Base-by-base conservation (phyloP, 2,888 invertebrate genomes). In the Dynastes maya region DNA sequence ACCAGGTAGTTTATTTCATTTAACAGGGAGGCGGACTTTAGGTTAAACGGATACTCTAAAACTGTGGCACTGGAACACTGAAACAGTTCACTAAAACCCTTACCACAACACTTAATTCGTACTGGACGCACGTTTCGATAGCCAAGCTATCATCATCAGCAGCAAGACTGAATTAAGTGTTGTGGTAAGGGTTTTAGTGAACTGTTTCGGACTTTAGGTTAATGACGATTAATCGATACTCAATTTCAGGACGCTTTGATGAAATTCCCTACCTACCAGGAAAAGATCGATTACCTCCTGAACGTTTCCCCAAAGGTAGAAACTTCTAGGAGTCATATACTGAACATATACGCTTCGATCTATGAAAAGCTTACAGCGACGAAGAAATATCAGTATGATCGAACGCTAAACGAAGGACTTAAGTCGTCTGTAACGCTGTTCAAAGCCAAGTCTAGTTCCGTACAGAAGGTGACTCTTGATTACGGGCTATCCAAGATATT, bases 401-500 rank as follows among this genome's bases (percentile, higher is more conserved):
- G 22, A 6, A 22, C 22, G 16, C 2, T 55, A 11, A 71, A 63
- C 55, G 71, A 55, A 2, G 82, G 80, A 37, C 84, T 94, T 0
- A 90, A 90, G 80, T 90, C 93, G 0, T 90, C 92, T 0, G 90
- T 94, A 2, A 89, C 90, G 1, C 89, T 95, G 22, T 85, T 95
- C 1, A 91, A 93, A 80, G 94, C 95, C 0, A 91, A 91, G n/a
- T 8, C 40, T 5, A 6, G 40, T 9, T 11, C 16, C 4, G 2
- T n/a, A 1, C 8, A 16, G 58, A 58, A 40, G 32, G 5, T 53
- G 9, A 92, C 0, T 71, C 92, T 93, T 40, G 93, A 94, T 84
- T 95, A 94, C 83, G 92, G 92, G 16, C 86, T 95, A 0, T 90
- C 91, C 0, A 90, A 90, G 86, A 86, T 91, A 32, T 92, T 93